These are phyloP conservation scores for Physella acuta DNA, from an alignment of 1,140 invertebrate genomes.

Conservation along the genomic window DNA sequence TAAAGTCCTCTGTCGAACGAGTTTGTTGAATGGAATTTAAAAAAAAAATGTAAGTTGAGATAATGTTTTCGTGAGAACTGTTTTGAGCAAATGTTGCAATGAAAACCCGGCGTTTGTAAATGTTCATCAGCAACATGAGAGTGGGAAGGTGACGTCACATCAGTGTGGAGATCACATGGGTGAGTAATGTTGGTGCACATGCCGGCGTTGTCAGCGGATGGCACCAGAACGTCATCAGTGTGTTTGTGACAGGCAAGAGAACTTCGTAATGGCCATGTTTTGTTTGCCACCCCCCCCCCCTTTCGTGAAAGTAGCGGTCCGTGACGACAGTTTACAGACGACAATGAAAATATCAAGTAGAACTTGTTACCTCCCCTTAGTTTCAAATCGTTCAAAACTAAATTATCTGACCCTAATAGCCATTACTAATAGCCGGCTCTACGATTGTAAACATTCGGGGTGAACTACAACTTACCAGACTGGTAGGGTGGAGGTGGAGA, in stretches of 20 bases:
- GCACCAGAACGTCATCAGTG: not conserved
- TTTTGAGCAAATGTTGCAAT: not conserved
- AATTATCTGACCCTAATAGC: too few species aligned
- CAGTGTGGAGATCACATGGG: not conserved
- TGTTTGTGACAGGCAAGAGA: not conserved
- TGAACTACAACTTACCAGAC: too few species aligned
- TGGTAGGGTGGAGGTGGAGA: too few species aligned
- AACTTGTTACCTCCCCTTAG: too few species aligned
- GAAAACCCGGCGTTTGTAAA: not conserved
- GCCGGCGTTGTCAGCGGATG: not conserved
- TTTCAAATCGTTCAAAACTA: too few species aligned
- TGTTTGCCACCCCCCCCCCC: too few species aligned
- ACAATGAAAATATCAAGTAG: too few species aligned
- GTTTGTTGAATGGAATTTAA: not conserved
- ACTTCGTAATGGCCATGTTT: slow-evolving; percentile 1
- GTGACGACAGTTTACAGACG: too few species aligned
- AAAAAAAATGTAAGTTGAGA: not conserved
- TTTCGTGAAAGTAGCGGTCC: too few species aligned
- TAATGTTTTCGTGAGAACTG: not conserved
- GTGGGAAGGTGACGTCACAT: not conserved
- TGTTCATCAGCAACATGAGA: not conserved
- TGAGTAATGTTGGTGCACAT: not conserved
- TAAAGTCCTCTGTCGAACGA: not conserved
- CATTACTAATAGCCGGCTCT: too few species aligned
- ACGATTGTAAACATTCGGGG: too few species aligned